Percentiles rank a stretch among this genome's conserved stretches.
phyloP scores from a whole-genome alignment of 2,113 vertebrate genomes.

The Podarcis raffonei region DNA sequence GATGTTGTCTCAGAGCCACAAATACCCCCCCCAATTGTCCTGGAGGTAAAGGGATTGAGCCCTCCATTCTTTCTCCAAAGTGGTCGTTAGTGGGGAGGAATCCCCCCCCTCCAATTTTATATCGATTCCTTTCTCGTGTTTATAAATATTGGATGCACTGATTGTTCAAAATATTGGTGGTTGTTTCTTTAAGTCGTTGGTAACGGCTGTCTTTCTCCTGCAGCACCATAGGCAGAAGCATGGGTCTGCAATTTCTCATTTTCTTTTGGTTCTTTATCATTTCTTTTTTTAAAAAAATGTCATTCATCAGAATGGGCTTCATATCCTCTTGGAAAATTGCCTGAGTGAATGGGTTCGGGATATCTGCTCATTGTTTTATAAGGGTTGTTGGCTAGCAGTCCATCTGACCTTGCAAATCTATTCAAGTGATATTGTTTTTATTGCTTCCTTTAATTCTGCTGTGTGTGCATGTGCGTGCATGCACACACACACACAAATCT shows the following conservation, averaged over 20 bases:
- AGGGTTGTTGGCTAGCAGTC: not conserved
- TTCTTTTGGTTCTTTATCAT: slow-evolving; percentile 14
- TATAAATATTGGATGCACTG: not conserved
- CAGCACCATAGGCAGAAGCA: not conserved
- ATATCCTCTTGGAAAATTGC: slow-evolving; percentile 9
- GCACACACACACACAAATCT: not conserved
- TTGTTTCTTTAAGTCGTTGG: not conserved
- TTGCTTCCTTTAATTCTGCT: slow-evolving; percentile 20
- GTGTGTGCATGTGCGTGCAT: not conserved
- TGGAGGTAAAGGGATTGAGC: no score
- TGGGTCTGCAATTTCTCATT: not conserved
- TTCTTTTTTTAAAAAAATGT: not conserved
- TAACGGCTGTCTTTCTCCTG: not conserved
- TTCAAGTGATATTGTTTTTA: not conserved
- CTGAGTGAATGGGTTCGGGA: not conserved
- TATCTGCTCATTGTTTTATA: not conserved
- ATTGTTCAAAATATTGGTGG: not conserved
- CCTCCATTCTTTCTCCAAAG: not conserved
- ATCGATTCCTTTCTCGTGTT: not conserved
- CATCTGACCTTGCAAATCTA: not conserved
- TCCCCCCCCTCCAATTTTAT: not conserved
- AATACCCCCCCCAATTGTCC: no score
- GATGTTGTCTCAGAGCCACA: not conserved
- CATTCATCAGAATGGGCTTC: slow-evolving; percentile 10
- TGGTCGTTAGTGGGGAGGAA: no score